Evolutionary conservation across 2,113 vertebrate species (phyloP), one percentile per base, ranked within the genome.

Genomic region (Apodemus sylvaticus): DNA sequence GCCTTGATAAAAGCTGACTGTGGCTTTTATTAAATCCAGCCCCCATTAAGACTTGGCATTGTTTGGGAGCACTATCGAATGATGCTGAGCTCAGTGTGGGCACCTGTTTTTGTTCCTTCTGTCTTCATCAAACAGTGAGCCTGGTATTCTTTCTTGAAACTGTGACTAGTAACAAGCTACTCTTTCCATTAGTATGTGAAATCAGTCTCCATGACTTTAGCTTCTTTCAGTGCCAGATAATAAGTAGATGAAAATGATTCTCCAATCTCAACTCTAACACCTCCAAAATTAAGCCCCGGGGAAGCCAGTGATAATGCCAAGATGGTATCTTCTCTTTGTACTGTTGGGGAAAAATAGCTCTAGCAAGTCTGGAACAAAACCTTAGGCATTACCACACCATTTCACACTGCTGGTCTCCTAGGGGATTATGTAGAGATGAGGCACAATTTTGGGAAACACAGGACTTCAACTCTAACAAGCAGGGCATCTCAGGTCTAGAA

Each of bases 1-100:
- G 85, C 93, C 95, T 96, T 95, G 92, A 94, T 94, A 97, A 97
- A 96, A 96, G 97, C 97, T 97, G 97, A 97, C 92, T 68, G n/a
- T 71, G 42, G 81, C 22, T 89, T 96, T 96, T 94, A 91, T 95
- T 93, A 95, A 96, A 94, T 51, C 81, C 89, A 95, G 34, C 51
- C 29, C 71, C 94, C 94, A 97, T 97, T 96, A 97, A 86, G 86
- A 87, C 58, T 94, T 98, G 97, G 96, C 96, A 94, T 92, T 97
- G 93, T 92, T 76, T 83, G 82, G 95, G 91, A 89, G 77, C 88
- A 87, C 93, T 91, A 81, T 97, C 81, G 78, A 42, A 94, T 97
- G 96, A 90, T 87, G 92, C 88, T 95, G 97, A 96, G 95, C 96
- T 95, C 94, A 94, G 92, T 77, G n/a, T 93, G 88, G 74, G 62